A percentile compares a stretch with the other conserved stretches of the same genome.
These are phyloP conservation scores for Ptilonorhynchus violaceus DNA, from an alignment of 2,113 vertebrate species.

Conservation along the genomic window DNA sequence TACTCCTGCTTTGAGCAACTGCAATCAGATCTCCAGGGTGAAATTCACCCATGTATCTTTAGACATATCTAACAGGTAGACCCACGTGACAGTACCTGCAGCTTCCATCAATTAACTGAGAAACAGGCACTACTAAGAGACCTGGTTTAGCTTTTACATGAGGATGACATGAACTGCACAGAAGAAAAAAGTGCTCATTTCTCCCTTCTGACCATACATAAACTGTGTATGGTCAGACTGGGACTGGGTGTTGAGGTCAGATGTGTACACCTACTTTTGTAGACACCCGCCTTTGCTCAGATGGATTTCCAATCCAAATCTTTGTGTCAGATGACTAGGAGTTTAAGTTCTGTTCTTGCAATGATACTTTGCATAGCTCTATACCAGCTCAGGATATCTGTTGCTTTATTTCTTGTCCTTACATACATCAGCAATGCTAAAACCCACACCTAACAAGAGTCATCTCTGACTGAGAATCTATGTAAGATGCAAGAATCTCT, in stretches of 20 bases:
- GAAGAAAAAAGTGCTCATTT: neutral
- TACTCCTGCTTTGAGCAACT: neutral
- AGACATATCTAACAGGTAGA: accelerated
- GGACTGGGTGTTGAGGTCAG: neutral
- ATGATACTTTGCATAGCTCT: neutral
- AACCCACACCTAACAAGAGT: neutral
- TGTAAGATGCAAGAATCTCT: neutral
- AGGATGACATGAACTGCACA: neutral
- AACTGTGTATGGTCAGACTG: too few relatives aligned
- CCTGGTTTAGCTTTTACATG: neutral
- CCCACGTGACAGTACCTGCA: accelerated
- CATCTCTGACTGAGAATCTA: neutral
- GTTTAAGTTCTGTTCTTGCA: neutral
- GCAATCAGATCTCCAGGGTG: neutral
- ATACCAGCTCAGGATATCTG: neutral
- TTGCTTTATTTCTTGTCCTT: neutral
- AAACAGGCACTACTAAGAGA: neutral
- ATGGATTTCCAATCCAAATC: neutral
- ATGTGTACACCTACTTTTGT: neutral
- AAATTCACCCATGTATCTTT: neutral
- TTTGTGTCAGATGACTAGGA: neutral
- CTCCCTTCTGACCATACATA: neutral
- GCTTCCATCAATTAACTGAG: neutral
- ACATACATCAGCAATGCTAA: neutral
- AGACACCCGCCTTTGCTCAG: neutral